These are phyloP conservation scores for Baronia brevicornis DNA, from an alignment of 2,888 invertebrate species.

Conservation along the genomic window DNA sequence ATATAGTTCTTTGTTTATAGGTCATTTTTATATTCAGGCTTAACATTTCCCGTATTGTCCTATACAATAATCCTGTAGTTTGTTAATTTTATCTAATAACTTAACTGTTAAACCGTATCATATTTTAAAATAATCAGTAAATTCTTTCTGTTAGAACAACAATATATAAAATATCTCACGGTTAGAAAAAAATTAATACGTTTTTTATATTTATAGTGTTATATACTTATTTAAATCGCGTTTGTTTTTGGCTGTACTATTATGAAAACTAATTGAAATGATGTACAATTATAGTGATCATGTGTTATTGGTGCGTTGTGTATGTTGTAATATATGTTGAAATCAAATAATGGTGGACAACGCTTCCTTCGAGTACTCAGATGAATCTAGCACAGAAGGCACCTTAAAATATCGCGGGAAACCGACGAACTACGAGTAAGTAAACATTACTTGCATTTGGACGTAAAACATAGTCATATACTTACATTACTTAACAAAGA, in stretches of 20 bases:
- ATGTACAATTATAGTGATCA: slow-evolving; percentile 13
- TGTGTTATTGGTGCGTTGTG: slow-evolving; percentile 21
- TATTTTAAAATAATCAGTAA: no score
- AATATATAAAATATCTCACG: no score
- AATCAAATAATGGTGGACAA: slow-evolving; percentile 58
- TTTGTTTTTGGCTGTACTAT: no score
- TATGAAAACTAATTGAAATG: slow-evolving; percentile 17
- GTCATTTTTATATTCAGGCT: neutral
- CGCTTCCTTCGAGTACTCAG: slow-evolving; percentile 61
- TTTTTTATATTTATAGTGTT: no score
- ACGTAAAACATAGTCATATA: slow-evolving; percentile 1
- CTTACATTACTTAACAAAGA: slow-evolving; percentile 6
- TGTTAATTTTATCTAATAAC: neutral
- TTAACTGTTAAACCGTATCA: neutral
- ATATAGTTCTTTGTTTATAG: neutral
- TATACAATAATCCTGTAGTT: no score
- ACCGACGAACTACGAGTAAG: slow-evolving; percentile 44
- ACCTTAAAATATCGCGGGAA: slow-evolving; percentile 17
- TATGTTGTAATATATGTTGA: slow-evolving; percentile 23
- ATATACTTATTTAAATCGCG: no score
- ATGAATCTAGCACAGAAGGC: slow-evolving; percentile 56
- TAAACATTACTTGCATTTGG: slow-evolving; percentile 11
- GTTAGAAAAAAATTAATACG: no score
- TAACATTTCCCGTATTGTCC: neutral
- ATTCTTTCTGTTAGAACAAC: no score